Evolutionary conservation across 1,140 invertebrate species (phyloP).

Genomic region (Capitella teleta): DNA sequence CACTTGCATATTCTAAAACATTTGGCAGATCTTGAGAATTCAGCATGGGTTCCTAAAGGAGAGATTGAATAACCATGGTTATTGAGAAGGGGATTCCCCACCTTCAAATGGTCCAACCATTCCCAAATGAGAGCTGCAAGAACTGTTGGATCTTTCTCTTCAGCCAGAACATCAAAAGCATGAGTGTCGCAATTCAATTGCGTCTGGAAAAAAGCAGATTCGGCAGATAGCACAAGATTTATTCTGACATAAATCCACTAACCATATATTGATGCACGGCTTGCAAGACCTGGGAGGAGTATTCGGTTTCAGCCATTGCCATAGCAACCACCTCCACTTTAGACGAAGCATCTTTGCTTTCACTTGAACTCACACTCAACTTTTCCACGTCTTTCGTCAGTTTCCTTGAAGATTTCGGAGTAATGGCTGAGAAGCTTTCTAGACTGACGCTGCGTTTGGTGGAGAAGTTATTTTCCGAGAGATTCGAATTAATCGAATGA

Average conservation of each 20-base stretch:
- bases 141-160: conserved; percentile 49
- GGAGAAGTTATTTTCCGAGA: too few species aligned
- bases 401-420: too few species aligned
- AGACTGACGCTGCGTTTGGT: too few species aligned
- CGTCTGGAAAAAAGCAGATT: background rate
- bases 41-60: conserved; percentile 50
- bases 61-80: background rate
- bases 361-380: too few species aligned
- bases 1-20: conserved; percentile 46
- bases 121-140: conserved; percentile 56
- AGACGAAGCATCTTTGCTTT: too few species aligned
- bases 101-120: conserved; percentile 54
- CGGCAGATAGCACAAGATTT: too few species aligned
- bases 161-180: conserved; percentile 23
- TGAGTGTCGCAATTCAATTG: background rate
- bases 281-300: conserved; percentile 7
- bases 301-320: conserved; percentile 13
- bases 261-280: conserved; percentile 18
- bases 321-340: background rate
- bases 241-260: background rate
- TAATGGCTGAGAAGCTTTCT: too few species aligned
- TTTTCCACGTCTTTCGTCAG: too few species aligned
- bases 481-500: too few species aligned
- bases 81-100: conserved; percentile 46
- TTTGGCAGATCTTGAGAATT: conserved; percentile 55